Conservation (phyloP, 2,797 vertebrate species). For the Ceyx erithaca region DNA sequence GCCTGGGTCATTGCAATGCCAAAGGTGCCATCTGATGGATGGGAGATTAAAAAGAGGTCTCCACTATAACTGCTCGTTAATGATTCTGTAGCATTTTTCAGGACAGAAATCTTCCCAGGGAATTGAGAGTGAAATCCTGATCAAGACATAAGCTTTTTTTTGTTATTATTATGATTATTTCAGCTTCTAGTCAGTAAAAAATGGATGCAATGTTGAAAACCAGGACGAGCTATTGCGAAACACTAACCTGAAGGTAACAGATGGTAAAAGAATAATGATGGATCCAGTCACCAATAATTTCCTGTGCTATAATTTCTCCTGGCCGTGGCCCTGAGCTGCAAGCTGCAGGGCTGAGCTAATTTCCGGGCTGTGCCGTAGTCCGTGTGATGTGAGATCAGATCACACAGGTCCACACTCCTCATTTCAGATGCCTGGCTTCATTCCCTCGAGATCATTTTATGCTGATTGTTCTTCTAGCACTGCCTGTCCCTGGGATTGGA, state of each 20-base stretch:
- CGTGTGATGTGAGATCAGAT: background rate
- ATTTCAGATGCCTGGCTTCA: background rate
- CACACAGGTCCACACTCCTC: background rate
- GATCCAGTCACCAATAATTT: conserved; percentile 62
- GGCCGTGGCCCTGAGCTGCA: background rate
- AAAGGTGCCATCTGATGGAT: conserved; percentile 59
- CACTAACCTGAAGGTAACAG: conserved; percentile 56
- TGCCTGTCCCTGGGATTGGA: background rate
- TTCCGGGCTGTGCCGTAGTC: background rate
- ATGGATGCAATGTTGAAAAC: conserved; percentile 14
- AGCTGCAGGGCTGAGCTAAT: conserved; percentile 49
- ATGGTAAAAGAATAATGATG: conserved; percentile 63
- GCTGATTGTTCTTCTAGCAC: background rate
- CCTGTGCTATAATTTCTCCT: conserved; percentile 52
- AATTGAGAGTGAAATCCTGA: conserved; percentile 46
- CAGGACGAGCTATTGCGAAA: conserved; percentile 4
- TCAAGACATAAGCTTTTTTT: background rate
- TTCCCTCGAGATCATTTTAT: background rate
- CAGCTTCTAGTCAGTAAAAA: conserved; percentile 23
- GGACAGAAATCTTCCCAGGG: conserved; percentile 36
- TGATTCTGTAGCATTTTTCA: conserved; percentile 44
- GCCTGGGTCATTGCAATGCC: background rate
- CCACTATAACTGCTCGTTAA: conserved; percentile 50
- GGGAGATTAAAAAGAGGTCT: conserved; percentile 49
- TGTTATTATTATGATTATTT: background rate